Conservation (phyloP, 2,888 invertebrate species). For the Elysia crispata region DNA sequence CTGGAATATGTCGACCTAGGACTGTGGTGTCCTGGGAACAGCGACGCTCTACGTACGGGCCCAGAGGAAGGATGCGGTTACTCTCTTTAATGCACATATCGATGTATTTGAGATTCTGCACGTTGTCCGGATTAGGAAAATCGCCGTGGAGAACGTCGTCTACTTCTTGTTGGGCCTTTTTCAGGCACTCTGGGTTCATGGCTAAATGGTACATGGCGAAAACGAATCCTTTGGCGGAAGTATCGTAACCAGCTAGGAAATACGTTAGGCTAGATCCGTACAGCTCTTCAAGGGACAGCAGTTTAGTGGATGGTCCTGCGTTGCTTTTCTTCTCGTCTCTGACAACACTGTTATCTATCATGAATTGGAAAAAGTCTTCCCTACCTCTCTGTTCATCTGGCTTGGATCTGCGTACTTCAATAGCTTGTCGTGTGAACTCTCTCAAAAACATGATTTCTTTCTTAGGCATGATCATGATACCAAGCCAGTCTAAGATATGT, state of each 20-base stretch:
- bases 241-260: slow-evolving; percentile 25
- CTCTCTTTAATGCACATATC: slow-evolving; percentile 31
- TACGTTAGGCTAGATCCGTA: background rate
- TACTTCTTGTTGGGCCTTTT: slow-evolving; percentile 17
- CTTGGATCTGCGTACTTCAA: background rate
- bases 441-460: slow-evolving; percentile 1
- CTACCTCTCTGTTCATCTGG: background rate
- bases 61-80: slow-evolving; percentile 1
- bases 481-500: background rate
- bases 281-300: background rate
- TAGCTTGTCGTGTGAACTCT: background rate
- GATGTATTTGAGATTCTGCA: slow-evolving; percentile 2
- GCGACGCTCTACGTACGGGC: slow-evolving; percentile 1
- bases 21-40: slow-evolving; percentile 17
- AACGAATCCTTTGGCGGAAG: slow-evolving; percentile 15
- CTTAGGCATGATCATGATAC: slow-evolving; percentile 19
- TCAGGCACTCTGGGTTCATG: slow-evolving; percentile 30
- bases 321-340: background rate
- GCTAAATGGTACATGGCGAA: slow-evolving; percentile 10
- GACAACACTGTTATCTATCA: background rate
- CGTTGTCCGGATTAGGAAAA: slow-evolving; percentile 5
- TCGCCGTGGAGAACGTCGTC: slow-evolving; percentile 15
- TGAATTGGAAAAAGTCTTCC: slow-evolving; percentile 14
- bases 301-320: background rate
- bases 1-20: background rate